These are phyloP conservation scores for Cariama cristata DNA, from an alignment of 2,113 vertebrate species.

Conservation along the genomic window DNA sequence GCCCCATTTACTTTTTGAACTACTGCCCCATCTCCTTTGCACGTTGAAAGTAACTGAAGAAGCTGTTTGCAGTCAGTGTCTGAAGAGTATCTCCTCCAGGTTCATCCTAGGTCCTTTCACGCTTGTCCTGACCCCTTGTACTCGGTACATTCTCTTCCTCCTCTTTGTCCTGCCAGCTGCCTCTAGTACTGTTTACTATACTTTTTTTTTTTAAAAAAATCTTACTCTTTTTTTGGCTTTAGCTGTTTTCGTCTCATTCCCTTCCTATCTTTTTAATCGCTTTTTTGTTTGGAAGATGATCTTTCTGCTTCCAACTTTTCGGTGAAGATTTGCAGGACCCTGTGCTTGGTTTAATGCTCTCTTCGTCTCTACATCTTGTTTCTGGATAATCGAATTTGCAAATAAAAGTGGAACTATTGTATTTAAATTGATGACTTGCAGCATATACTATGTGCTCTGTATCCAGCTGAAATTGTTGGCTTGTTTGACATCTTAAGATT, in stretches of 20 bases:
- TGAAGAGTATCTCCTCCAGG: neutral
- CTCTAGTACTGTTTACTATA: conserved; percentile 28
- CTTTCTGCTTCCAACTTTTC: neutral
- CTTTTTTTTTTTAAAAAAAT: neutral
- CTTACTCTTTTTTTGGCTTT: neutral
- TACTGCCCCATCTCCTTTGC: neutral
- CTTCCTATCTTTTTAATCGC: neutral
- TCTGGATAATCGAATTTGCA: conserved; percentile 13
- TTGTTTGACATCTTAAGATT: conserved; percentile 23
- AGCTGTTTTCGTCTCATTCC: neutral
- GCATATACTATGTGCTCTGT: neutral
- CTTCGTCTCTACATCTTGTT: neutral
- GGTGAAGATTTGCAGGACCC: neutral
- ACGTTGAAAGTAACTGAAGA: neutral
- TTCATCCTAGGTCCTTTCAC: neutral
- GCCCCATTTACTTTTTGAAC: neutral
- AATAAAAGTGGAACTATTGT: neutral
- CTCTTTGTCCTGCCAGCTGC: conserved; percentile 19
- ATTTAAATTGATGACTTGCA: neutral
- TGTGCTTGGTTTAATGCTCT: neutral
- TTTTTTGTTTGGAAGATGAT: neutral
- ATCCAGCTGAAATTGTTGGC: conserved; percentile 15
- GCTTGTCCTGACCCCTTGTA: conserved; percentile 30
- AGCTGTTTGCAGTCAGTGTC: neutral
- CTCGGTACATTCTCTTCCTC: conserved; percentile 15